Percentiles rank a stretch among this genome's conserved stretches.
Conservation (phyloP, 37 sponge, comb jelly and placozoan species). For the Mnemiopsis leidyi region DNA sequence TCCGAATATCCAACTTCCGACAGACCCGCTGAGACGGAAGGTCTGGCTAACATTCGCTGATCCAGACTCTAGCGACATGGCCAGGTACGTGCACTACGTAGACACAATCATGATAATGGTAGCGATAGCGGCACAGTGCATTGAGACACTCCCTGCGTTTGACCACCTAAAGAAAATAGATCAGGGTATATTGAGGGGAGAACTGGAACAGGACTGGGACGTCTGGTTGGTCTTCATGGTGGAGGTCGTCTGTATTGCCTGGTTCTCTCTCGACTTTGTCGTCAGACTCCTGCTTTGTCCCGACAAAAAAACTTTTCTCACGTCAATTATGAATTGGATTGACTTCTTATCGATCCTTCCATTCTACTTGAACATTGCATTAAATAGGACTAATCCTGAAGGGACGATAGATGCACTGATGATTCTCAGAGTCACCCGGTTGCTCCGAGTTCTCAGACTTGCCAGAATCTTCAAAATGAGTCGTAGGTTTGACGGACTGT, state of each 20-base stretch:
- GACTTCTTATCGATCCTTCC: slow-evolving; percentile 49
- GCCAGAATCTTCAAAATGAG: slow-evolving; percentile 47
- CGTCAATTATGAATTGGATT: not conserved
- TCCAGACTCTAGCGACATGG: not conserved
- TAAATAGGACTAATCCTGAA: not conserved
- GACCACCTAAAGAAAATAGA: not conserved
- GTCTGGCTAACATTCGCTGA: not conserved
- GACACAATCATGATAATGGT: slow-evolving; percentile 22
- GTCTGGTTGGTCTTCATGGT: not conserved
- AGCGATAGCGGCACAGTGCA: slow-evolving; percentile 10
- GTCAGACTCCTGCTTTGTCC: slow-evolving; percentile 17
- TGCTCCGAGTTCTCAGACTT: not conserved
- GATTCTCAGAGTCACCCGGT: slow-evolving; percentile 9
- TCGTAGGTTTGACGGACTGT: slow-evolving; percentile 9
- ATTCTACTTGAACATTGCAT: not conserved
- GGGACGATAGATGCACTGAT: not conserved
- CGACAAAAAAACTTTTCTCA: not conserved
- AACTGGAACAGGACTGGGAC: not conserved
- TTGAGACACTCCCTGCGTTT: slow-evolving; percentile 34
- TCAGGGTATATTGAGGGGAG: not conserved
- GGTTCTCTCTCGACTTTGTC: slow-evolving; percentile 8
- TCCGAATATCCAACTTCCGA: not conserved
- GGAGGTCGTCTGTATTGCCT: slow-evolving; percentile 19
- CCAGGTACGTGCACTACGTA: not conserved
- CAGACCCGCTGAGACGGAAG: not conserved